phyloP scores from a whole-genome alignment of 2,113 vertebrate genomes.

The Gymnorhina tibicen region DNA sequence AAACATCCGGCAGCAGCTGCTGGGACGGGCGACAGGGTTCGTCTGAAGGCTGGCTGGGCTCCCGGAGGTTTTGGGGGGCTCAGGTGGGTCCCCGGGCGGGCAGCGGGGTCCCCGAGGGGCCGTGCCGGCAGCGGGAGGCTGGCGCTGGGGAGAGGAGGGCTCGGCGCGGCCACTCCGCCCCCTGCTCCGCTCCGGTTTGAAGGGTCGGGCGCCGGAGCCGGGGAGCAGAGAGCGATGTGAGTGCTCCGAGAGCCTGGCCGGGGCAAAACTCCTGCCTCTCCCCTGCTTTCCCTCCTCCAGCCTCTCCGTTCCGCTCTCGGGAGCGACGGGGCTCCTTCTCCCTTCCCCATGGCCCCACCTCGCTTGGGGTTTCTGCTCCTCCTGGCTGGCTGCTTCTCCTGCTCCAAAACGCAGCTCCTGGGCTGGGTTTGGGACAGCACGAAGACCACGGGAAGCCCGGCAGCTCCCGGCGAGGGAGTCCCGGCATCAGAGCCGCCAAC shows the following conservation, averaged over 20 bases:
- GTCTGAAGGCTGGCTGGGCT: neutral
- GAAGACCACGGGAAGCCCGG: neutral
- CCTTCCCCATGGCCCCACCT: constrained; percentile 37
- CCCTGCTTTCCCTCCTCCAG: neutral
- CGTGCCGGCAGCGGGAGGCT: neutral
- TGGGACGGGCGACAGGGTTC: neutral
- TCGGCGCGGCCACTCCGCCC: constrained; percentile 55
- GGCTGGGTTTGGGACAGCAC: constrained; percentile 59
- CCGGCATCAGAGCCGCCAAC: fast-evolving
- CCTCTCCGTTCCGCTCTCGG: fast-evolving
- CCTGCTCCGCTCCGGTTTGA: constrained; percentile 17
- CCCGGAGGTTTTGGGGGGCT: neutral
- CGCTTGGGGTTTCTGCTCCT: constrained; percentile 61
- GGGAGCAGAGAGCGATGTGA: constrained; percentile 67
- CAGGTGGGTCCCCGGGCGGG: neutral
- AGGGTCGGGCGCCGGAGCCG: constrained; percentile 15
- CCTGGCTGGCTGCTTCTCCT: constrained; percentile 63
- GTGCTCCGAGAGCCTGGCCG: constrained; percentile 20
- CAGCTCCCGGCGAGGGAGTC: neutral
- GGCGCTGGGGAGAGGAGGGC: neutral
- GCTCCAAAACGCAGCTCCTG: constrained; percentile 52
- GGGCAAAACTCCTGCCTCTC: constrained; percentile 31
- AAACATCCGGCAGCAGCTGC: neutral
- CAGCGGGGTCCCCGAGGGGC: neutral
- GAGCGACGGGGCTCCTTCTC: fast-evolving